Conservation (phyloP, 1,140 invertebrate species). For the Atopsyche davidsoni region DNA sequence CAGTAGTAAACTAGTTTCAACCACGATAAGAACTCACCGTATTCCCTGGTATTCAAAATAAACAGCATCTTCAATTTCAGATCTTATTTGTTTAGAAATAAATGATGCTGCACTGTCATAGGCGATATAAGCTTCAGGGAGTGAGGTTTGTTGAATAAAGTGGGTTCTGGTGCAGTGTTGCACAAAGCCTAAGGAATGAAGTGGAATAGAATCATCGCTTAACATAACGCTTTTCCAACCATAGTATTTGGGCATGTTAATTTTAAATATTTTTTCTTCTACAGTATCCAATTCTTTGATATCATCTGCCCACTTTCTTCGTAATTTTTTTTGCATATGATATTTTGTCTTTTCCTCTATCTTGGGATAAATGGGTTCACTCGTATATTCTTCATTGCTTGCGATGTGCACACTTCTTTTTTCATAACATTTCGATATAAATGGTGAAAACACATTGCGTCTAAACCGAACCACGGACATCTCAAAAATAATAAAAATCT, state of each 20-base stretch:
- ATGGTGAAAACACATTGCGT: background rate
- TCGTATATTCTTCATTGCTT: constrained; percentile 13
- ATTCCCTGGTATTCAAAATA: constrained; percentile 50
- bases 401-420: background rate
- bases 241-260: constrained; percentile 76
- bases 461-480: constrained; percentile 11
- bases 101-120: constrained; percentile 41
- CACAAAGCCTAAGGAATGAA: constrained; percentile 59
- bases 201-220: constrained; percentile 54
- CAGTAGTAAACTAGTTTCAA: background rate
- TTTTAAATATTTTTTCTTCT: constrained; percentile 74
- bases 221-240: constrained; percentile 63
- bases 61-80: constrained; percentile 54
- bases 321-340: constrained; percentile 32
- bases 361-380: constrained; percentile 17
- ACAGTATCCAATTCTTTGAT: constrained; percentile 61
- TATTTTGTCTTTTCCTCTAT: constrained; percentile 11
- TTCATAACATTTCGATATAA: background rate
- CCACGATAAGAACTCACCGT: constrained; percentile 49
- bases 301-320: constrained; percentile 48
- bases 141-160: constrained; percentile 42
- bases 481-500: background rate
- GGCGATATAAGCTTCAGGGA: constrained; percentile 52
- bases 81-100: constrained; percentile 46
- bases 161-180: constrained; percentile 71